Conservation (phyloP, 2,113 vertebrate genomes). For the Panthera leo region DNA sequence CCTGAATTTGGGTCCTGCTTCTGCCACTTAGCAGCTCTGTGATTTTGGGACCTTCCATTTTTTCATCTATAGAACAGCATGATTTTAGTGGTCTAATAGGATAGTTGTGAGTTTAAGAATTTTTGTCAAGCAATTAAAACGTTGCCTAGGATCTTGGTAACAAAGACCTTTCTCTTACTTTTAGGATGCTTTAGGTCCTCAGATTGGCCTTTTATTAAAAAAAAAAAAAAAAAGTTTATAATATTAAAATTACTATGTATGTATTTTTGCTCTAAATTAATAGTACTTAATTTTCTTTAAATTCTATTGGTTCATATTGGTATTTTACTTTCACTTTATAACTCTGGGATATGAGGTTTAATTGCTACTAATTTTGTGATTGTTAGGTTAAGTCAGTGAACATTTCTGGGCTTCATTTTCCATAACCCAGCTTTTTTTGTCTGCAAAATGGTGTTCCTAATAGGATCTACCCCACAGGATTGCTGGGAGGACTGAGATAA, state of each 20-base stretch:
- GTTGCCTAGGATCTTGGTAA: neutral
- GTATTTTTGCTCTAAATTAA: constrained; percentile 32
- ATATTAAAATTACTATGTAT: neutral
- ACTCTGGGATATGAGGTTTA: constrained; percentile 7
- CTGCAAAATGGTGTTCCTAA: neutral
- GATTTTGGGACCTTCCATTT: neutral
- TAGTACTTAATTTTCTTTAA: constrained; percentile 40
- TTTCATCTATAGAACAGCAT: neutral
- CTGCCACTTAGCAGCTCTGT: neutral
- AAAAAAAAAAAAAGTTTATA: neutral
- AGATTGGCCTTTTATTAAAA: neutral
- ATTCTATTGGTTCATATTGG: neutral
- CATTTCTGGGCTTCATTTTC: neutral
- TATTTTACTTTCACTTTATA: constrained; percentile 12
- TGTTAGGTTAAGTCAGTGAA: neutral
- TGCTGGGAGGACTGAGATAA: neutral
- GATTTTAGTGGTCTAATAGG: neutral
- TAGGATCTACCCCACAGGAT: neutral
- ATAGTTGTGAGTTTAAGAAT: neutral
- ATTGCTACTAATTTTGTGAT: neutral
- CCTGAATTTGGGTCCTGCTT: neutral
- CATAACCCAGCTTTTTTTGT: neutral
- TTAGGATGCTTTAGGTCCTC: neutral
- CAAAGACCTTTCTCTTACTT: neutral
- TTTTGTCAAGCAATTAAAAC: neutral